Percentiles rank a stretch among this genome's conserved stretches.
Evolutionary conservation across 2,797 vertebrate species (phyloP).

Genomic region (Clarias pachynema): DNA sequence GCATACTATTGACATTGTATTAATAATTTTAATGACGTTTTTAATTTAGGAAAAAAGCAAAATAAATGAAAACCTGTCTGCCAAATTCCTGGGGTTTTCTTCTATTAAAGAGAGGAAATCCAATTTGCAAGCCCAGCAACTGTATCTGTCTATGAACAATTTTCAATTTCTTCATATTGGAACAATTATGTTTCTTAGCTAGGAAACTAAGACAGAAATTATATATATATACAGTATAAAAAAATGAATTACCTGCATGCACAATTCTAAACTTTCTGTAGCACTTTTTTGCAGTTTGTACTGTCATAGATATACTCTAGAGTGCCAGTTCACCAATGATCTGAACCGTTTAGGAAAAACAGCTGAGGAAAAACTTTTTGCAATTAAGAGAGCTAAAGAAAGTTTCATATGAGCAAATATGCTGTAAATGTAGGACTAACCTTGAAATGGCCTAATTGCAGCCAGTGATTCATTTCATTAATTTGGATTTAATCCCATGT

Average conservation of each 20-base stretch:
- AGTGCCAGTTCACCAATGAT: neutral
- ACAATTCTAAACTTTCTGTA: neutral
- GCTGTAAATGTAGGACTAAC: neutral
- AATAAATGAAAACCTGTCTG: too few relatives aligned
- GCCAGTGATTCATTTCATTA: neutral
- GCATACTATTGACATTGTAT: too few relatives aligned
- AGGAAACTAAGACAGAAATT: neutral
- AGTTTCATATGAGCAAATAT: neutral
- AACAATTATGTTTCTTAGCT: neutral
- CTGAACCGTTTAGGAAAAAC: neutral
- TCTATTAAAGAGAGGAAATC: too few relatives aligned
- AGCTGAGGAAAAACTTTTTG: neutral
- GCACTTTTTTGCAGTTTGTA: neutral
- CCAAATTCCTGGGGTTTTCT: too few relatives aligned
- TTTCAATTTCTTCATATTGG: too few relatives aligned
- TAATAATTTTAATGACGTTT: too few relatives aligned
- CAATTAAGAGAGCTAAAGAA: slow-evolving; percentile 2
- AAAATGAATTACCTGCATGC: neutral
- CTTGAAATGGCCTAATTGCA: neutral
- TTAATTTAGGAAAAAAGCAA: too few relatives aligned
- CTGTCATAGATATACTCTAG: neutral
- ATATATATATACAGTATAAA: too few relatives aligned
- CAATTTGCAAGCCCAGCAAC: too few relatives aligned
- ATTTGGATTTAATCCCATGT: neutral
- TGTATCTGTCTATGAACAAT: too few relatives aligned